Conservation (phyloP, 2,113 vertebrate species). For the Fulmarus glacialis region DNA sequence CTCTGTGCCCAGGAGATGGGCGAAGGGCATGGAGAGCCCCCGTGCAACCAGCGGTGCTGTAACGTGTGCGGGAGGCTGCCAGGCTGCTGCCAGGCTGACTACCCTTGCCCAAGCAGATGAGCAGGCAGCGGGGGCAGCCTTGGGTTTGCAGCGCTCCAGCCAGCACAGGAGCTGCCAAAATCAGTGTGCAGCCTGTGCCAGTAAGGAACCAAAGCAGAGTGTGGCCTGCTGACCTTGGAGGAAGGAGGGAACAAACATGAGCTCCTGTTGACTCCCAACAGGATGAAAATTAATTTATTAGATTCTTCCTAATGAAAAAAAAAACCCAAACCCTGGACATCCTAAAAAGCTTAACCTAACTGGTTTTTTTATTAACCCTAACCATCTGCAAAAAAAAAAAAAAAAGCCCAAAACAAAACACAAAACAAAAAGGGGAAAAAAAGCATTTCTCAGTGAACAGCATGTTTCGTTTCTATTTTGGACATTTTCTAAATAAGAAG, state of each 20-base stretch:
- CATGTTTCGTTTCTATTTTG: not conserved
- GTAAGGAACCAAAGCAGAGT: not conserved
- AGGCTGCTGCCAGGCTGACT: not conserved
- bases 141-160: not conserved
- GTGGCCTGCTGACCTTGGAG: not conserved
- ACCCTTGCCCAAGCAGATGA: not conserved
- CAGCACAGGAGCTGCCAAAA: not conserved
- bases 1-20: not conserved
- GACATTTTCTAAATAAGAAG: not conserved
- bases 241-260: not conserved
- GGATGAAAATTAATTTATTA: not conserved
- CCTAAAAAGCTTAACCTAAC: not conserved
- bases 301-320: not conserved
- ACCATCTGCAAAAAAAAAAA: not conserved
- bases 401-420: not conserved
- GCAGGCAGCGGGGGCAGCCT: not conserved
- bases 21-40: not conserved
- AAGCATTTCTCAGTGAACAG: not conserved
- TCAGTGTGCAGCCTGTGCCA: not conserved
- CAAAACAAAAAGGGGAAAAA: not conserved
- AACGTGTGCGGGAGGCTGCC: rapidly evolving
- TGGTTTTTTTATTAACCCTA: not conserved
- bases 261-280: not conserved
- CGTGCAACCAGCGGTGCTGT: rapidly evolving
- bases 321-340: not conserved